Conservation (phyloP, 2,797 vertebrate genomes). For the Chanos chanos region DNA sequence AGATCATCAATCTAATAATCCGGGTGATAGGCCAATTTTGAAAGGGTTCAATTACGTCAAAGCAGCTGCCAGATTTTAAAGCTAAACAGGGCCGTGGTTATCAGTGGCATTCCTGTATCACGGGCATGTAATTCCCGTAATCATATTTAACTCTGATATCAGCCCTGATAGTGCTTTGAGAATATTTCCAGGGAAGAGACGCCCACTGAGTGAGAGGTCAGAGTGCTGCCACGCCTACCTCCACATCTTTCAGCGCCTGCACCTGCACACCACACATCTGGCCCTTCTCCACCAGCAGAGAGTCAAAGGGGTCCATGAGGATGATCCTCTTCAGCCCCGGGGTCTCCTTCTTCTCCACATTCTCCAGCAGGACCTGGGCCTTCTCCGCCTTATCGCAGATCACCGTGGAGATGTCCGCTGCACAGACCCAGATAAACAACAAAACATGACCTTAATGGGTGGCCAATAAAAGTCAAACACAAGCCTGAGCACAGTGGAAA, state of each 20-base stretch:
- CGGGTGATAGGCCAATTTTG: too few relatives aligned
- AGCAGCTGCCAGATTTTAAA: too few relatives aligned
- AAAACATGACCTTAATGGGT: constrained; percentile 45
- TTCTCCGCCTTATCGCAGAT: constrained; percentile 93
- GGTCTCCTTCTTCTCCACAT: constrained; percentile 83
- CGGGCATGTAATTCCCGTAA: too few relatives aligned
- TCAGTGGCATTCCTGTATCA: too few relatives aligned
- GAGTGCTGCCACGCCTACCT: constrained; percentile 80
- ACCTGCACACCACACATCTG: constrained; percentile 77
- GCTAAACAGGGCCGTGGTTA: too few relatives aligned
- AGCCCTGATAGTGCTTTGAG: too few relatives aligned
- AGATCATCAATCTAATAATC: too few relatives aligned
- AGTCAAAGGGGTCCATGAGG: constrained; percentile 87
- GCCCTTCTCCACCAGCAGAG: constrained; percentile 73
- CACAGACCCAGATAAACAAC: constrained; percentile 44
- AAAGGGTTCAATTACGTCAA: too few relatives aligned
- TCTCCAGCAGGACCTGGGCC: constrained; percentile 82
- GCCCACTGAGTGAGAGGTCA: background rate
- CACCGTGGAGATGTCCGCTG: constrained; percentile 93
- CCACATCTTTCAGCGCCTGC: constrained; percentile 82
- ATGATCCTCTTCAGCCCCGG: constrained; percentile 82
- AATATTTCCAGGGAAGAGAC: too few relatives aligned
- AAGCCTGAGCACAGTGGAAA: too few relatives aligned
- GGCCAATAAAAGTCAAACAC: constrained; percentile 26
- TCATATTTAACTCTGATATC: too few relatives aligned